Conservation (phyloP, 2,888 invertebrate genomes). For the Pseudococcus longispinus region DNA sequence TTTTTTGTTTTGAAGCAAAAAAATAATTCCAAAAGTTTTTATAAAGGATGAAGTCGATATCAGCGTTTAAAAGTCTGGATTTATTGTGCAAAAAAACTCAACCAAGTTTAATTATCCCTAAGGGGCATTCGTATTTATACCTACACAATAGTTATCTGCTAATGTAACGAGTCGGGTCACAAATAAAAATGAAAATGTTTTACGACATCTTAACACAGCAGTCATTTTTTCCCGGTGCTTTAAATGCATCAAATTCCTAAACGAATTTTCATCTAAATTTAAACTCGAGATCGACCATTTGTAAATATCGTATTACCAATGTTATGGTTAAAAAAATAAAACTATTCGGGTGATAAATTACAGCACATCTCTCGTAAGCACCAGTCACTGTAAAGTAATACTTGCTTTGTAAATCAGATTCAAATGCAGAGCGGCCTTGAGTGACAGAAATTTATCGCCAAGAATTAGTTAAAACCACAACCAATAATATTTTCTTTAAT, state of each 20-base stretch:
- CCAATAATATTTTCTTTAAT: neutral
- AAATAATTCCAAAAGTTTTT: neutral
- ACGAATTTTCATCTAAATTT: neutral
- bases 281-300: neutral
- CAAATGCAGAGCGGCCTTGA: constrained; percentile 17
- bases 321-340: neutral
- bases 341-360: neutral
- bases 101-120: neutral
- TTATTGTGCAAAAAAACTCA: neutral
- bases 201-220: neutral
- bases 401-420: constrained; percentile 7
- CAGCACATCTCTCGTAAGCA: neutral
- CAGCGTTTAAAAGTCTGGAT: neutral
- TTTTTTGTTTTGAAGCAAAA: neutral
- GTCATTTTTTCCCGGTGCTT: neutral
- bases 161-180: neutral
- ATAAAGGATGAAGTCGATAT: neutral
- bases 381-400: constrained; percentile 1
- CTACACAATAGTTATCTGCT: neutral
- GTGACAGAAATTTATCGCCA: constrained; percentile 6
- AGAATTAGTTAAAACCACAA: constrained; percentile 30
- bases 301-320: neutral
- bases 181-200: neutral
- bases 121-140: neutral
- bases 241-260: neutral